phyloP scores from a whole-genome alignment of 2,888 invertebrate species.

The Drosophila macrothrix region DNA sequence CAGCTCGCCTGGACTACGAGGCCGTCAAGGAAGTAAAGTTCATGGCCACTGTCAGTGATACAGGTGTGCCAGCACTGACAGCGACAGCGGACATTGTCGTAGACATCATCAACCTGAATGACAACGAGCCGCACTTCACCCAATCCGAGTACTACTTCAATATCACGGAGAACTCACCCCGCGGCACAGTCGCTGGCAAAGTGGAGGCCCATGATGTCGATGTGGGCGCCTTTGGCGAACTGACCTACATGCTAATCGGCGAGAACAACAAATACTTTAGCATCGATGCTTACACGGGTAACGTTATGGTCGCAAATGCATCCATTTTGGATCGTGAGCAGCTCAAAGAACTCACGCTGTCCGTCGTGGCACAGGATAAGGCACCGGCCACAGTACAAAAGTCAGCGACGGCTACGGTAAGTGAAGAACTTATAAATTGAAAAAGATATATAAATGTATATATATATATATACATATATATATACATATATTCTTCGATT shows the following conservation, averaged over 20 bases:
- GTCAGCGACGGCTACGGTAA: conserved; percentile 91
- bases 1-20: conserved; percentile 94
- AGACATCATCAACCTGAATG: conserved; percentile 93
- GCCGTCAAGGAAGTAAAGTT: conserved; percentile 90
- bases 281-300: conserved; percentile 90
- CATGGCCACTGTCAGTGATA: conserved; percentile 93
- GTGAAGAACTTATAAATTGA: conserved; percentile 14
- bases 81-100: conserved; percentile 92
- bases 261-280: conserved; percentile 90
- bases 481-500: background rate
- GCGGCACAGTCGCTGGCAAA: conserved; percentile 89
- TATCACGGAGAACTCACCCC: conserved; percentile 91
- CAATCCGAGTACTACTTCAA: conserved; percentile 89
- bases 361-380: conserved; percentile 92
- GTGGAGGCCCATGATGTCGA: conserved; percentile 92
- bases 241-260: conserved; percentile 92
- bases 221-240: conserved; percentile 91
- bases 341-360: conserved; percentile 89
- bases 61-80: conserved; percentile 93
- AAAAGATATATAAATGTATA: background rate
- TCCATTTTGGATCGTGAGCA: conserved; percentile 92
- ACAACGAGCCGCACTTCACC: conserved; percentile 93
- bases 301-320: conserved; percentile 90
- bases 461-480: no score
- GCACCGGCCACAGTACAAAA: conserved; percentile 90